A percentile compares a stretch with the other conserved stretches of the same genome.
Evolutionary conservation across 1,140 invertebrate species (phyloP).

Genomic region (Heliconius congener): DNA sequence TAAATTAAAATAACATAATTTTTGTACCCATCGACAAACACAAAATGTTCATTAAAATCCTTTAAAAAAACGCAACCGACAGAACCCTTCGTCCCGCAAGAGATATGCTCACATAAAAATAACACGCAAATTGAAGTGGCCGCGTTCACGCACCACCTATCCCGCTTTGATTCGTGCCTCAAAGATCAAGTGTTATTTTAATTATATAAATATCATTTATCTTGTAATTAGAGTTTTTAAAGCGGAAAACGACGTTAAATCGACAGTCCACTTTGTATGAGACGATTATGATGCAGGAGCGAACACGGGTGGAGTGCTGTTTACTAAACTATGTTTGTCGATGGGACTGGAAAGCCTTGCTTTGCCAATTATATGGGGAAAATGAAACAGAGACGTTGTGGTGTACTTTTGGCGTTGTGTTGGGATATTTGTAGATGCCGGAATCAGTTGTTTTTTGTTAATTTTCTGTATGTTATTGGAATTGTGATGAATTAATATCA

Average conservation of each 20-base stretch:
- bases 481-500: too few relatives aligned
- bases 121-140: conserved; percentile 62
- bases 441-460: too few relatives aligned
- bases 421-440: neutral
- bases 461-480: too few relatives aligned
- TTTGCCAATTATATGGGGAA: conserved; percentile 51
- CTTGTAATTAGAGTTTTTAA: conserved; percentile 70
- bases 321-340: conserved; percentile 58
- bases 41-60: conserved; percentile 26
- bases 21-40: neutral
- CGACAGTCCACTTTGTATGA: conserved; percentile 59
- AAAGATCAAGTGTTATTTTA: conserved; percentile 73
- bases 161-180: conserved; percentile 64
- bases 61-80: conserved; percentile 15
- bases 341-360: conserved; percentile 48
- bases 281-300: conserved; percentile 61
- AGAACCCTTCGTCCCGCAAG: conserved; percentile 42
- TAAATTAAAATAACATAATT: neutral
- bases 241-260: conserved; percentile 59
- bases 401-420: neutral
- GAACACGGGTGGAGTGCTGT: conserved; percentile 52
- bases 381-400: conserved; percentile 26
- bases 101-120: conserved; percentile 60
- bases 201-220: conserved; percentile 78
- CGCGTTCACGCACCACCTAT: conserved; percentile 58